Evolutionary conservation across 2,888 invertebrate genomes (phyloP).

Genomic region (Andrena minutula): DNA sequence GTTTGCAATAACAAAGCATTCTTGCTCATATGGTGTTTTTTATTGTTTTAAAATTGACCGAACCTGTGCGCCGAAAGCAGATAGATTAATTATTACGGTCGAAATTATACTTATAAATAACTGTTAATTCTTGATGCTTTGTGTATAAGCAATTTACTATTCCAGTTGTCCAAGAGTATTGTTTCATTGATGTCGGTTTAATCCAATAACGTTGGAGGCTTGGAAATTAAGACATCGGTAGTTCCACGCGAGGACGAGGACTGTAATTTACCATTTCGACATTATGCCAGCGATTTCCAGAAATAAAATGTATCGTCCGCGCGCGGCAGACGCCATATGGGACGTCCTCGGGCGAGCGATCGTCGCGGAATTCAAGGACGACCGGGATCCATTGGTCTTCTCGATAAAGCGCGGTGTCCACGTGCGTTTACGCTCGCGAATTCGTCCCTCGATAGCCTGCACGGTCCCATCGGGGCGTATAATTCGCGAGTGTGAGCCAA

Average conservation of each 20-base stretch:
- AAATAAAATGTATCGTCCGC: constrained; percentile 39
- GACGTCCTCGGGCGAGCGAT: constrained; percentile 39
- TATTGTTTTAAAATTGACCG: too few species aligned
- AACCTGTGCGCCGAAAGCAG: too few species aligned
- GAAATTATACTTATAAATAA: too few species aligned
- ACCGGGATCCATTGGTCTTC: constrained; percentile 36
- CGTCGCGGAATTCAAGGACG: constrained; percentile 52
- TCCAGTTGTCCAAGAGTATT: background rate
- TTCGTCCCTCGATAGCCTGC: constrained; percentile 21
- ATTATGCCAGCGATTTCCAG: constrained; percentile 9
- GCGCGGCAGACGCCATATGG: constrained; percentile 2
- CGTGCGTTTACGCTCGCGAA: constrained; percentile 39
- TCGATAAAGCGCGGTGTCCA: constrained; percentile 38
- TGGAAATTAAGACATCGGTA: background rate
- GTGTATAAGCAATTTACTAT: background rate
- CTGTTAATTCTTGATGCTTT: background rate
- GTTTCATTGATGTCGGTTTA: too few species aligned
- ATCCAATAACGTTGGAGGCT: too few species aligned
- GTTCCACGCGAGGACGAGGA: too few species aligned
- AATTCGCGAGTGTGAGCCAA: constrained; percentile 3
- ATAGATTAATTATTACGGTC: too few species aligned
- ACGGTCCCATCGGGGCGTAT: background rate
- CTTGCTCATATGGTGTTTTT: too few species aligned
- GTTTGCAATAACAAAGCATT: too few species aligned
- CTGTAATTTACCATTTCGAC: too few species aligned